Conservation (phyloP, 1,140 invertebrate genomes). For the Diorhabda sublineata region DNA sequence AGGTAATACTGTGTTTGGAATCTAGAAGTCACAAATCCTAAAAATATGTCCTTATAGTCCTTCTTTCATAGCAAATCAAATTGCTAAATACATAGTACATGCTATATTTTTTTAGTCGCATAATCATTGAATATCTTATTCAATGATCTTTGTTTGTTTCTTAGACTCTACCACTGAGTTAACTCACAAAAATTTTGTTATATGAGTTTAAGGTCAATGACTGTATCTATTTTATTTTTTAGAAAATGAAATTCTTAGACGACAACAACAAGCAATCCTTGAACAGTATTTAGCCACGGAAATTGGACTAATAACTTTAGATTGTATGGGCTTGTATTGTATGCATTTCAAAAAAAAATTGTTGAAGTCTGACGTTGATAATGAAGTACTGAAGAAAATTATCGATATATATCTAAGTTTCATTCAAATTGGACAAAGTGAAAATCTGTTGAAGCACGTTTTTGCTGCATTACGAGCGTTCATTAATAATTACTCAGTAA, state of each 20-base stretch:
- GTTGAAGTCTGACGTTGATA: conserved; percentile 65
- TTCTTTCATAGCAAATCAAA: too few relatives aligned
- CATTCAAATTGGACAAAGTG: conserved; percentile 84
- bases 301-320: conserved; percentile 81
- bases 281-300: conserved; percentile 89
- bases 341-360: conserved; percentile 69
- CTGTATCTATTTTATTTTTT: conserved; percentile 28
- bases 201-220: too few relatives aligned
- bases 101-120: too few relatives aligned
- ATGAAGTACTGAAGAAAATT: conserved; percentile 70
- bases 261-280: conserved; percentile 64
- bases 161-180: too few relatives aligned
- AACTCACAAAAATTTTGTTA: too few relatives aligned
- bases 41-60: too few relatives aligned
- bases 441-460: conserved; percentile 81
- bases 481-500: conserved; percentile 83
- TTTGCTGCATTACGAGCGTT: conserved; percentile 87
- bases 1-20: conserved; percentile 8
- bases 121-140: too few relatives aligned
- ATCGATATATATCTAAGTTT: conserved; percentile 82
- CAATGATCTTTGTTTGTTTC: too few relatives aligned
- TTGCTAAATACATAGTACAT: too few relatives aligned
- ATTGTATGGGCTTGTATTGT: conserved; percentile 80
- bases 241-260: conserved; percentile 58
- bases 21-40: too few relatives aligned